These are phyloP conservation scores for Hypolimnas misippus DNA, from an alignment of 2,888 invertebrate species.

Conservation along the genomic window DNA sequence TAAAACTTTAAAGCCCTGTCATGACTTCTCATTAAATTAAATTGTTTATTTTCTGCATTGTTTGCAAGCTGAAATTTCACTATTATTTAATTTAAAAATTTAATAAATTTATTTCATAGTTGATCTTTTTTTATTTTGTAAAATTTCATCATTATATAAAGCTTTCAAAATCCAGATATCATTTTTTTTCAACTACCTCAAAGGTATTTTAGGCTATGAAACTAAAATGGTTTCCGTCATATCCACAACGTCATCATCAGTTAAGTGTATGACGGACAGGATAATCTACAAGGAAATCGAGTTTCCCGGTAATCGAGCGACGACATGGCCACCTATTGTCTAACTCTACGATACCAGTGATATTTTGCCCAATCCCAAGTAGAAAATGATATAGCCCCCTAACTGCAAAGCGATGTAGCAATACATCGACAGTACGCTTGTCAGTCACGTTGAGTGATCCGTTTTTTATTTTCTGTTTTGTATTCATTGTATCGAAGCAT, in stretches of 20 bases:
- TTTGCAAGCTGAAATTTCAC: slow-evolving; percentile 14
- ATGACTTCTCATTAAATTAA: slow-evolving; percentile 28
- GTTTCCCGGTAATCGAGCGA: slow-evolving; percentile 69
- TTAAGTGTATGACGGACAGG: slow-evolving; percentile 63
- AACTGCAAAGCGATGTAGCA: slow-evolving; percentile 1
- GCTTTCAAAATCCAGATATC: too few species aligned
- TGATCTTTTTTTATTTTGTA: not conserved
- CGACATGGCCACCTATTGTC: slow-evolving; percentile 54
- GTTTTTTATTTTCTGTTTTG: slow-evolving; percentile 4
- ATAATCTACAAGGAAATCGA: slow-evolving; percentile 76
- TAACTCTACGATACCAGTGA: slow-evolving; percentile 32
- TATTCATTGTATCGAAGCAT: slow-evolving; percentile 1
- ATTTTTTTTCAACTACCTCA: too few species aligned
- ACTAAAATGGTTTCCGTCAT: slow-evolving; percentile 30
- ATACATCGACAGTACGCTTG: slow-evolving; percentile 8
- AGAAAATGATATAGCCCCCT: slow-evolving; percentile 12
- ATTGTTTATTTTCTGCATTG: slow-evolving; percentile 28
- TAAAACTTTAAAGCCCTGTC: slow-evolving; percentile 19
- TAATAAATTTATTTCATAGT: not conserved
- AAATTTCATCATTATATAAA: too few species aligned
- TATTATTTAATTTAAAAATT: not conserved
- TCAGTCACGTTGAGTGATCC: slow-evolving; percentile 6
- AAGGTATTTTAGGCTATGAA: not conserved
- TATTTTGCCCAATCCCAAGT: slow-evolving; percentile 15
- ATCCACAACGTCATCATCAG: slow-evolving; percentile 57